Base-by-base conservation (phyloP, 2,888 invertebrate species). In the Sthenelais limicola region DNA sequence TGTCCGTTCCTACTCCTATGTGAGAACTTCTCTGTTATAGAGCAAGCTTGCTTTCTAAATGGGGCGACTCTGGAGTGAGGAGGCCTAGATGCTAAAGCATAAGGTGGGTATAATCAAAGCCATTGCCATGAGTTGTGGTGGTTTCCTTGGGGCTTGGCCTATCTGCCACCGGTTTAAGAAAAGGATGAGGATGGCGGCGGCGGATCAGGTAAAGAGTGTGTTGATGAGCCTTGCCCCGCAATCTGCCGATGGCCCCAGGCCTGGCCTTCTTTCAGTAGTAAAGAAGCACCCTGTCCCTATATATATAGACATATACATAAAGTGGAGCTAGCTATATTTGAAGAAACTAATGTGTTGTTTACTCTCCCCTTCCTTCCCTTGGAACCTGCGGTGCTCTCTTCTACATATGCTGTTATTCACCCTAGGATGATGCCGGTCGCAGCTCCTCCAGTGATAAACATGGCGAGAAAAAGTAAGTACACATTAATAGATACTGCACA, bases 351-450 rank as follows among this genome's bases (percentile, higher is more conserved):
- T 67, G 67, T 67, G 30, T 43, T n/a, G 32, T 43, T 67, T 67
- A 26, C 47, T 48, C 48, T 67, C 32, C 47, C 48, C 48, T 28
- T 67, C 32, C 67, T 66, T 48, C 67, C 67, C 67, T 48, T 43
- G 47, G 47, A 48, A 48, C 47, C 67, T 67, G 67, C 48, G 47
- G 47, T 67, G 47, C 47, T 48, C 47, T 48, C 67, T 67, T 28
- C 48, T 67, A 48, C 47, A 67, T 67, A 48, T 67, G 67, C 67
- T 67, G 67, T 67, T 67, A 32, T 67, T 48, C 67, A 67, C 48
- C 47, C 47, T 48, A 67, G 67, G 67, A 67, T 67, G 67, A 67
- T 48, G 67, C 48, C 67, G 47, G 48, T 15, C 67, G 48, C 48
- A 48, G 48, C 30, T 67, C 67, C 67, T 67, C 67, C 28, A 47